Conservation (phyloP, 1,140 invertebrate genomes). For the Plodia interpunctella region DNA sequence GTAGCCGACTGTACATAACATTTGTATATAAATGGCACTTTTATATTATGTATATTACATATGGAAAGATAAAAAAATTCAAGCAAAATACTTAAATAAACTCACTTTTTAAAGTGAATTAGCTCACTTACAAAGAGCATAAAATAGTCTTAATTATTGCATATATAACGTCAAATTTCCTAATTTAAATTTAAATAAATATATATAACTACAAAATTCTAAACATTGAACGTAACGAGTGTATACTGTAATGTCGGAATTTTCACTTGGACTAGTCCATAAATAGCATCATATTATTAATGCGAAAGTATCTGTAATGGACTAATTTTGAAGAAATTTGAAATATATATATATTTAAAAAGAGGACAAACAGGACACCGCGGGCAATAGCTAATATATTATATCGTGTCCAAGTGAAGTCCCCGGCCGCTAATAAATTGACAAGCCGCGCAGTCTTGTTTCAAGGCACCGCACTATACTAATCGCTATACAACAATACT, state of each 20-base stretch:
- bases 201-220: slow-evolving; percentile 14
- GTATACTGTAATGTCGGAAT: slow-evolving; percentile 10
- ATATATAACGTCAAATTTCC: background rate
- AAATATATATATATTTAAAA: too few relatives aligned
- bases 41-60: background rate
- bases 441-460: slow-evolving; percentile 14
- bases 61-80: background rate
- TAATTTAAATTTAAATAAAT: slow-evolving; percentile 1
- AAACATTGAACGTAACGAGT: slow-evolving; percentile 13
- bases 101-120: background rate
- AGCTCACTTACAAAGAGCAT: background rate
- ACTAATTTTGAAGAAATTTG: too few relatives aligned
- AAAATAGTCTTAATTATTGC: slow-evolving; percentile 11
- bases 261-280: background rate
- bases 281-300: too few relatives aligned
- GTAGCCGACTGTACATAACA: too few relatives aligned
- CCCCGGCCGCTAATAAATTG: background rate
- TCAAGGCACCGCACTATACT: slow-evolving; percentile 8
- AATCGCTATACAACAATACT: background rate
- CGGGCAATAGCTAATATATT: too few relatives aligned
- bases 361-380: too few relatives aligned
- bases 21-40: slow-evolving; percentile 10
- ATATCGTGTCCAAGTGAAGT: background rate
- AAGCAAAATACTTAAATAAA: background rate
- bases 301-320: too few relatives aligned